Evolutionary conservation across 2,797 vertebrate species (phyloP), one percentile per base, ranked within the genome.

Genomic region (Catharus ustulatus): DNA sequence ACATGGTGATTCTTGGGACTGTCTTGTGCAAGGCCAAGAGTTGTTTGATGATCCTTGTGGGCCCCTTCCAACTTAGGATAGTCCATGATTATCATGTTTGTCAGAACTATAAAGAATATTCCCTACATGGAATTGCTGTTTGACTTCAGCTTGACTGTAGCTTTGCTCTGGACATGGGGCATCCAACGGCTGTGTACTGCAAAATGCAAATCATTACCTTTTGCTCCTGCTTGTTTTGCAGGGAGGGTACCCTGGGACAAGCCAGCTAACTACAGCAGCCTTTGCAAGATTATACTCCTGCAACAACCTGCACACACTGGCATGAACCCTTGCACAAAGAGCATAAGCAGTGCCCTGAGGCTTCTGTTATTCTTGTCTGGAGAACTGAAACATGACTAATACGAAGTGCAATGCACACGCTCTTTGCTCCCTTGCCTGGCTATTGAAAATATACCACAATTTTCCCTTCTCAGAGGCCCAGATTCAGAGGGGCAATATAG

Each of bases 281-380:
- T 85, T 80, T 90, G 46, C 64, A 72, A 80, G 42, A 49, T 63
- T 74, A 74, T 61, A 15, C 26, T 88, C 5, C 46, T 77, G 27
- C 30, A 67, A n/a, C 34, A 87, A 34, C 23, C 64, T 75, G 57
- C 32, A 57, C 45, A 82, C 9, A 23, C 20, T 71, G 78, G 12
- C 64, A 46, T 38, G 75, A 94, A 46, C 52, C 13, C 23, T 63
- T 80, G 48, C 17, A 59, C 40, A 79, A 71, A 90, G 32, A 76
- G 61, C 63, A 63, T 19, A 51, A 86, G 36, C n/a, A 73, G 22
- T 48, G 51, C 67, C 71, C 68, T 24, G 23, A 87, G 67, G 80
- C 79, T 85, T 83, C 55, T 82, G 42, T 80, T 85, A 83, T 45
- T 95, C 69, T 75, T 67, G 59, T 92, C 74, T 71, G n/a, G 43